Base-by-base conservation (phyloP, 2,888 invertebrate species). In the Anorthoa munda region DNA sequence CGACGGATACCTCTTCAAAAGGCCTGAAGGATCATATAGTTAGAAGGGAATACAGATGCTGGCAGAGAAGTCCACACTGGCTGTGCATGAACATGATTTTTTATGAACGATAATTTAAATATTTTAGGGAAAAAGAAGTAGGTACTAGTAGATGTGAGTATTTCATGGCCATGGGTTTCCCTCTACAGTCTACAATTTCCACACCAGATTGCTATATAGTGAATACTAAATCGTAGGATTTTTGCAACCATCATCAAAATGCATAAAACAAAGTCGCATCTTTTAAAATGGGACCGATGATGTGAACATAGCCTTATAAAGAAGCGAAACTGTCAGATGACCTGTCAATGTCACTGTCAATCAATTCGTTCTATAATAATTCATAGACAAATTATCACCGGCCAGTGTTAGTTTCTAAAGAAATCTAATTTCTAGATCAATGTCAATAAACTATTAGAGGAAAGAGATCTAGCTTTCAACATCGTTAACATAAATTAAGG, bases 401-500 rank as follows among this genome's bases (percentile, higher is more conserved):
- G 59, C 39, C 53, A 46, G 26, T 23, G 55, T 63, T 23, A 55
- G 46, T 71, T 79, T 79, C 59, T 71, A 71, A 45, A 72, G 64
- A 79, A 79, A 79, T 82, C 78, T 56, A 31, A 77, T 61, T 76
- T 63, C 21, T 21, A 13, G 3, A 66, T 26, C 45, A 63, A 64
- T 39, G 64, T 46, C 31, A 63, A 45, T 74, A 66, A 75, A 67
- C 45, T 51, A 26, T 51, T 11, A 39, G 39, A 64, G 63, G 64
- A 66, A 23, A 59, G 5, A 69, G 15, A n/a, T 51, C n/a, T 48
- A 56, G 31, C 80, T 83, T 81, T 83, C 80, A 79, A 74, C 26
- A 45, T 66, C 66, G 66, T 79, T 83, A 69, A 46, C 61, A 81
- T 83, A 79, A 79, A 81, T 81, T 73, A 66, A 74, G 21, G 64